phyloP scores from a whole-genome alignment of 2,888 invertebrate species.

The Thysanoteuthis rhombus region DNA sequence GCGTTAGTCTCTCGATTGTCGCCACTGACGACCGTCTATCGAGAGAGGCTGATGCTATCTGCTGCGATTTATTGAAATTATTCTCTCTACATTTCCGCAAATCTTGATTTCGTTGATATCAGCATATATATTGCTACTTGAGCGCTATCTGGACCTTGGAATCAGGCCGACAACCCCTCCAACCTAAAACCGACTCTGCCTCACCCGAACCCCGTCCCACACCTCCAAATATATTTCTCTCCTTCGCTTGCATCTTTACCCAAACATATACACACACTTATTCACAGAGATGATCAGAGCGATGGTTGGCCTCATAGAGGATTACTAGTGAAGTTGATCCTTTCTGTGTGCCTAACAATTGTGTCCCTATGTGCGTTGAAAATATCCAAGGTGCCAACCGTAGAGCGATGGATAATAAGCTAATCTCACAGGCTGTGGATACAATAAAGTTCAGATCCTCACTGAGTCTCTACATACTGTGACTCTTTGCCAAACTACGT shows the following conservation, averaged over 20 bases:
- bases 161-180: not conserved
- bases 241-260: not conserved
- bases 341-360: not conserved
- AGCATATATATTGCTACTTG: constrained; percentile 12
- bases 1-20: not conserved
- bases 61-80: not conserved
- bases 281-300: not conserved
- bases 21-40: not conserved
- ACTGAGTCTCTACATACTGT: no score
- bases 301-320: not conserved
- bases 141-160: not conserved
- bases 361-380: no score
- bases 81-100: not conserved
- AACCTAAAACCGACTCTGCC: not conserved
- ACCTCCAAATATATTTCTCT: not conserved
- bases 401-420: no score
- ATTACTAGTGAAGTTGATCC: not conserved
- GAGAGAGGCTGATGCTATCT: not conserved
- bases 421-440: no score
- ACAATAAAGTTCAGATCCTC: no score
- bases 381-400: no score
- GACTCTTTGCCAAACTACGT: no score
- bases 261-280: not conserved
- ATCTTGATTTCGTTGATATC: not conserved
- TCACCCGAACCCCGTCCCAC: not conserved